A percentile compares a stretch with the other conserved stretches of the same genome.
Conservation (phyloP, 2,113 vertebrate species). For the Gavia stellata region DNA sequence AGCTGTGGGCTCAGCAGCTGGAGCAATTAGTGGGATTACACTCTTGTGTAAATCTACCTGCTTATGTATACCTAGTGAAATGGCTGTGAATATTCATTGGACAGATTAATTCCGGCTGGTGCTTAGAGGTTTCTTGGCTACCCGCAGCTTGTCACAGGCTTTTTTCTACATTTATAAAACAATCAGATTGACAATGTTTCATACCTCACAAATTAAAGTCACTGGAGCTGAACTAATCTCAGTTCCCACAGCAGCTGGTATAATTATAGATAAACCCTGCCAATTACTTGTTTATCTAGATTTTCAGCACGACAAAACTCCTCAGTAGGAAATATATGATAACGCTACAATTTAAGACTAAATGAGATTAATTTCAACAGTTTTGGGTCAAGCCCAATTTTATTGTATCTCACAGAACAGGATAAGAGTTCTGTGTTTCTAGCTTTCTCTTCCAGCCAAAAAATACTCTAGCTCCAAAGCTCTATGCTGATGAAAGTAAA, state of each 20-base stretch:
- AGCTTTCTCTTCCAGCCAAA: neutral
- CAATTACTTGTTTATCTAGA: constrained; percentile 62
- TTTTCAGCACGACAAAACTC: neutral
- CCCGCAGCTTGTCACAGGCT: neutral
- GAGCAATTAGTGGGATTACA: neutral
- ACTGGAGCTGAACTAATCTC: constrained; percentile 43
- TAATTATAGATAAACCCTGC: constrained; percentile 57
- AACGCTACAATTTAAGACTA: neutral
- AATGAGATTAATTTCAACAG: constrained; percentile 57
- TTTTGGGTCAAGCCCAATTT: constrained; percentile 3
- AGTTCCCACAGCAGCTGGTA: constrained; percentile 31
- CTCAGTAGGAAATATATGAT: neutral
- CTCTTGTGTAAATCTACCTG: neutral
- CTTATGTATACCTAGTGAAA: neutral
- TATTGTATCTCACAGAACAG: neutral
- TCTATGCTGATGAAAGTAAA: neutral
- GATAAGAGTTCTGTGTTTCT: neutral
- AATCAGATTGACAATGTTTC: constrained; percentile 31
- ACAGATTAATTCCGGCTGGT: constrained; percentile 4
- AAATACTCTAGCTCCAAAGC: neutral
- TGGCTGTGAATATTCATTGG: neutral
- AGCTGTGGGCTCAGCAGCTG: neutral
- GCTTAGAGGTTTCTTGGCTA: constrained; percentile 34
- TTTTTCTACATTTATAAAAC: constrained; percentile 30
- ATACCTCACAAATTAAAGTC: constrained; percentile 51